Evolutionary conservation across 2,113 vertebrate genomes (phyloP), one percentile per base, ranked within the genome.

Genomic region (Syngnathus typhle): DNA sequence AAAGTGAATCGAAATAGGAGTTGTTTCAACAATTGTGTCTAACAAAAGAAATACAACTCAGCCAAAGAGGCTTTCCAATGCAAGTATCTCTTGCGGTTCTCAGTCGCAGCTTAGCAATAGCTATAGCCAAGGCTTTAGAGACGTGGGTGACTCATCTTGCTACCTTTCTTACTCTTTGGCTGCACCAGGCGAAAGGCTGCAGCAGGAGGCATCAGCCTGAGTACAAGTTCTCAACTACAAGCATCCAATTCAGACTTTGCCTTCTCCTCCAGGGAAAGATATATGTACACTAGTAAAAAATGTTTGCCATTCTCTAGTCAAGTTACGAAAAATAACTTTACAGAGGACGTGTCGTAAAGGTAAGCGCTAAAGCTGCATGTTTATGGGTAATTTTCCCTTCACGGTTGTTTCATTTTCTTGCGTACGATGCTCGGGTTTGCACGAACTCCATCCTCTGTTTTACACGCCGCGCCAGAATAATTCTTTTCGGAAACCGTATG

Each of bases 291-390:
- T 23, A 62, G n/a, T 44, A 23, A 23, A 43, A 27, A 62, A 62
- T 43, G 60, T 4, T 15, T 3, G 7, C 10, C 38, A 41, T 1
- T 12, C 10, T 43, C 43, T 11, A 49, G 12, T 8, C 15, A 32
- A 10, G 16, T 19, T 0, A 5, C 23, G 4, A 60, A 18, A 21
- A 72, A 69, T 38, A 86, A 86, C 74, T 83, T 82, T 65, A 18
- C 55, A 47, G 59, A 55, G 69, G 72, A 76, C 43, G 61, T 69
- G 7, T 60, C 56, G 69, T 74, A 79, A 78, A 81, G 85, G 82
- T 85, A 71, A 81, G 73, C 2, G 15, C 13, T 7, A 27, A 15
- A 58, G 38, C 27, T 39, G 18, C 27, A 21, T 21, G n/a, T 16
- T 16, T 6, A 2, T 55, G 4, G 0, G 16, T 1, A 7, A 16